Percentiles rank a stretch among this genome's conserved stretches.
Evolutionary conservation across 2,888 invertebrate genomes (phyloP).

Genomic region (Drosophila buzzatii): DNA sequence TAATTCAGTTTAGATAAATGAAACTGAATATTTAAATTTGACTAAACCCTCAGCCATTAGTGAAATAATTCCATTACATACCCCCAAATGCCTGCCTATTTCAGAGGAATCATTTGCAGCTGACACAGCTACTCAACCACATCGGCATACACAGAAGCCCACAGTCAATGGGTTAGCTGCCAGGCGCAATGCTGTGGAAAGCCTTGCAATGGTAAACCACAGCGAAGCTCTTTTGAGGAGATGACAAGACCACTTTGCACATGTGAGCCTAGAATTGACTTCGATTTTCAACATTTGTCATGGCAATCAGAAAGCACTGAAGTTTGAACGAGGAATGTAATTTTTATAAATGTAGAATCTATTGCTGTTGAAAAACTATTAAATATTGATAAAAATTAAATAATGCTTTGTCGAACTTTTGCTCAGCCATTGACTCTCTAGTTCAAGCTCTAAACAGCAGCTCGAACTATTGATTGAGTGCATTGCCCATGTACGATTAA

Average conservation of each 20-base stretch:
- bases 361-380: neutral
- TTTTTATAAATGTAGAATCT: neutral
- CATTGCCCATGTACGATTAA: no score
- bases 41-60: neutral
- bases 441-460: neutral
- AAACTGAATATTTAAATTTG: no score
- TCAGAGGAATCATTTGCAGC: constrained; percentile 15
- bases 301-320: no score
- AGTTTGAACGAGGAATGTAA: no score
- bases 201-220: constrained; percentile 17
- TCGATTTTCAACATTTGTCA: neutral
- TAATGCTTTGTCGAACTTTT: neutral
- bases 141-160: constrained; percentile 13
- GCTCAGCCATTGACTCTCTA: neutral
- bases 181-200: constrained; percentile 12
- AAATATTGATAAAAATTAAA: neutral
- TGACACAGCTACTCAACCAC: constrained; percentile 24
- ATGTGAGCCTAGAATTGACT: neutral
- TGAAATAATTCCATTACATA: neutral
- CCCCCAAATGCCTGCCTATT: neutral
- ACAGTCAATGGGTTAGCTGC: constrained; percentile 8
- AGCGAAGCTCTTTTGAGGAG: constrained; percentile 5
- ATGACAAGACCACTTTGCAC: constrained; percentile 3
- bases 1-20: neutral
- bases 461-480: no score